A percentile compares a stretch with the other conserved stretches of the same genome.
These are phyloP conservation scores for Amphipoea lucens DNA, from an alignment of 2,888 invertebrate genomes.

Conservation along the genomic window DNA sequence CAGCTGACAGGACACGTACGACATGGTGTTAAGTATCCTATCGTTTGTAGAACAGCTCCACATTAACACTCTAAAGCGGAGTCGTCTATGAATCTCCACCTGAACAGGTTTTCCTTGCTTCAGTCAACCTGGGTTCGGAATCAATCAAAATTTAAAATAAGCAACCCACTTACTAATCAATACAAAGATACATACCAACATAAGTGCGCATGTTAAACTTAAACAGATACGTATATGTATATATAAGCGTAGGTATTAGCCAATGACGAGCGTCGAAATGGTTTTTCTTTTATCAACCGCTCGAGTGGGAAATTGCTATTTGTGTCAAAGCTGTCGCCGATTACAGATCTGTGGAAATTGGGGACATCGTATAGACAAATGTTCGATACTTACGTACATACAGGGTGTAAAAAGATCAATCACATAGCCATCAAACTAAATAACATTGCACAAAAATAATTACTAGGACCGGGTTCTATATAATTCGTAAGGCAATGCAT, in stretches of 20 bases:
- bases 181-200: not conserved
- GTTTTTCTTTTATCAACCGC: constrained; percentile 60
- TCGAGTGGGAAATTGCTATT: constrained; percentile 63
- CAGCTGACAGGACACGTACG: too few species aligned
- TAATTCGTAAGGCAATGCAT: not conserved
- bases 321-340: constrained; percentile 50
- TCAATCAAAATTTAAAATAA: not conserved
- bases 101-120: not conserved
- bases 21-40: too few species aligned
- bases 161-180: not conserved
- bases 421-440: not conserved
- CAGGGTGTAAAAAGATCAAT: not conserved
- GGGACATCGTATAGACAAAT: constrained; percentile 31
- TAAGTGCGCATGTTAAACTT: constrained; percentile 30
- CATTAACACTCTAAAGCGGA: too few species aligned
- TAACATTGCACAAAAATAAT: not conserved
- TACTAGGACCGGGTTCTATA: not conserved
- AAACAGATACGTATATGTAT: constrained; percentile 24
- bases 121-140: too few species aligned
- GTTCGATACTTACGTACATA: not conserved
- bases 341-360: constrained; percentile 57
- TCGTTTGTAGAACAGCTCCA: too few species aligned
- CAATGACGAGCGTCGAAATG: constrained; percentile 37
- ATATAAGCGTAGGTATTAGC: constrained; percentile 24
- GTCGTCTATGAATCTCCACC: not conserved